phyloP scores from a whole-genome alignment of 2,797 vertebrate species.

The Hemibagrus guttatus region DNA sequence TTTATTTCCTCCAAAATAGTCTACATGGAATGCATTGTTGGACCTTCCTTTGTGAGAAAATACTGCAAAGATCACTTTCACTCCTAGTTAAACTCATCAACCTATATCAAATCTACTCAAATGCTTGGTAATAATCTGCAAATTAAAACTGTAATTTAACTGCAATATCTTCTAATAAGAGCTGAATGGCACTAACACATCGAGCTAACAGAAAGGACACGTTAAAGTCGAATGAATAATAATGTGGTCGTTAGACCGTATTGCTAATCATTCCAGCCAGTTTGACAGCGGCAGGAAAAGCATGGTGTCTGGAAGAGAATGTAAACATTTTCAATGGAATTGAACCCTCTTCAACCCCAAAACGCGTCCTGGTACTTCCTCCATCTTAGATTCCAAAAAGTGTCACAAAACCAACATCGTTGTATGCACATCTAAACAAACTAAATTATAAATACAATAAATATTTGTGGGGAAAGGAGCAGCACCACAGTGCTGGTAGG shows the following conservation, averaged over 20 bases:
- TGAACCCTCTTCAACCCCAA: slow-evolving; percentile 51
- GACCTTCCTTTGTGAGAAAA: slow-evolving; percentile 72
- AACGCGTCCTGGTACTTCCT: slow-evolving; percentile 50
- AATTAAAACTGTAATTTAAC: slow-evolving; percentile 75
- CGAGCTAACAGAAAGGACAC: slow-evolving; percentile 46
- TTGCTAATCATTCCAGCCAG: slow-evolving; percentile 57
- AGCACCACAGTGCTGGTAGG: slow-evolving; percentile 42
- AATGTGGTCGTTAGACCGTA: slow-evolving; percentile 61
- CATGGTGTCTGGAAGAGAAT: slow-evolving; percentile 39
- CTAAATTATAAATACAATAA: slow-evolving; percentile 60
- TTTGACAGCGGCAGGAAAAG: slow-evolving; percentile 46
- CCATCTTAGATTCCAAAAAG: slow-evolving; percentile 49
- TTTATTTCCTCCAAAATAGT: slow-evolving; percentile 64
- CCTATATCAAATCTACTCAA: slow-evolving; percentile 75
- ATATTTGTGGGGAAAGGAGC: slow-evolving; percentile 49
- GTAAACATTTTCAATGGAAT: slow-evolving; percentile 52
- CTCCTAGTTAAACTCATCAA: slow-evolving; percentile 67
- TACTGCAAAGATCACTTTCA: slow-evolving; percentile 63
- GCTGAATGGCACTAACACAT: slow-evolving; percentile 67
- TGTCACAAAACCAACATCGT: slow-evolving; percentile 22
- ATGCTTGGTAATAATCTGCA: slow-evolving; percentile 66
- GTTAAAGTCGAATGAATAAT: slow-evolving; percentile 53
- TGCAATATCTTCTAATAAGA: slow-evolving; percentile 68
- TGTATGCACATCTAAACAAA: slow-evolving; percentile 41
- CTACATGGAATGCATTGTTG: slow-evolving; percentile 78